Conservation (phyloP, 2,113 vertebrate species). For the Syngnathus scovelli region DNA sequence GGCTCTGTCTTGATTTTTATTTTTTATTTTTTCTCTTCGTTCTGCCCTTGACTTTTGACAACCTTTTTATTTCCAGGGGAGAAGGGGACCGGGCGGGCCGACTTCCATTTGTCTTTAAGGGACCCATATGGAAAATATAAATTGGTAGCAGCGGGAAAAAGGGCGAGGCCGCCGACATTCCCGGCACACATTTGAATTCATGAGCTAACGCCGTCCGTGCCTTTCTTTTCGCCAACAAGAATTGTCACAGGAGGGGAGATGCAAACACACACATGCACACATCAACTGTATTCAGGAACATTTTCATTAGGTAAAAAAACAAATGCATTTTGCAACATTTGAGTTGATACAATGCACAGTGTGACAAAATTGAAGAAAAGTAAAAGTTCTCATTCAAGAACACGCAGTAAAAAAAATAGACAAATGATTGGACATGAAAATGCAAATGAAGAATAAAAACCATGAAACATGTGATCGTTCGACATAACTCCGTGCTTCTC, state of each 20-base stretch:
- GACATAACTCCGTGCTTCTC: background rate
- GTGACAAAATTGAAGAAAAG: background rate
- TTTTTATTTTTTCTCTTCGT: constrained; percentile 31
- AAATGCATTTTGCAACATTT: background rate
- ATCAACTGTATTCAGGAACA: background rate
- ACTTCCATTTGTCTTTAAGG: constrained; percentile 67
- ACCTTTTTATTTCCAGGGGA: constrained; percentile 60
- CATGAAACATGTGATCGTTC: background rate
- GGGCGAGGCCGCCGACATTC: constrained; percentile 64
- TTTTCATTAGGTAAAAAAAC: background rate
- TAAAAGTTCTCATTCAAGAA: background rate
- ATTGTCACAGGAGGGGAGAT: constrained; percentile 40
- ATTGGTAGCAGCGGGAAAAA: constrained; percentile 66
- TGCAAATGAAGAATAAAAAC: background rate
- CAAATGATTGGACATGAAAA: background rate
- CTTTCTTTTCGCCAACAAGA: constrained; percentile 56
- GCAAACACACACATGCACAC: background rate
- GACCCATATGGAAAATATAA: constrained; percentile 76
- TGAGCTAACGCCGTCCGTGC: constrained; percentile 62
- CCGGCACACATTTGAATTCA: constrained; percentile 60
- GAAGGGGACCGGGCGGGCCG: constrained; percentile 45
- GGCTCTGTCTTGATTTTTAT: constrained; percentile 73
- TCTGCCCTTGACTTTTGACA: constrained; percentile 72
- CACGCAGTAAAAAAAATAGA: background rate
- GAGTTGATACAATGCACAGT: background rate